Percentiles rank a stretch among this genome's conserved stretches.
Conservation (phyloP, 2,113 vertebrate genomes). For the Cinclus mexicanus region DNA sequence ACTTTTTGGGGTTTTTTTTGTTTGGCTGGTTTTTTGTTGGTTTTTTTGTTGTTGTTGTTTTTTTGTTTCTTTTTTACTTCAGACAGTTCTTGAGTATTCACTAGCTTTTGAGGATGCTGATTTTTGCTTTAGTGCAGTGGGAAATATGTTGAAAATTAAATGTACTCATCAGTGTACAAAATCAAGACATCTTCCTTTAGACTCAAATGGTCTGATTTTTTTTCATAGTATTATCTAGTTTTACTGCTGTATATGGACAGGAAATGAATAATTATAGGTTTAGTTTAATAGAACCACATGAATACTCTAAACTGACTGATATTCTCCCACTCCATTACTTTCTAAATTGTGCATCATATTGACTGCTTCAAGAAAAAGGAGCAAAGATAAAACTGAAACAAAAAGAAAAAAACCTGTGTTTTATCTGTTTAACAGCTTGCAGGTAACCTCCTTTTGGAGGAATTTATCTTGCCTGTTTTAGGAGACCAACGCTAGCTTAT, state of each 20-base stretch:
- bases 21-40: too few relatives aligned
- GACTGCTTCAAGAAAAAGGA: neutral
- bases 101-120: neutral
- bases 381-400: neutral
- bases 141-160: neutral
- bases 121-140: neutral
- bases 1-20: neutral
- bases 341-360: neutral
- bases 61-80: neutral
- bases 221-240: neutral
- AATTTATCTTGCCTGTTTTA: neutral
- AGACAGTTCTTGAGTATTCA: neutral
- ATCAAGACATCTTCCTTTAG: neutral
- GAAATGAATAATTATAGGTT: neutral
- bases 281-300: neutral
- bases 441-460: neutral
- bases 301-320: neutral
- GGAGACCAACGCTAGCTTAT: neutral
- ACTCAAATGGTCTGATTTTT: neutral
- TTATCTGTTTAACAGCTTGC: neutral
- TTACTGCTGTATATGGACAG: neutral
- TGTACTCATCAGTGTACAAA: neutral
- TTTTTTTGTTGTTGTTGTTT: too few relatives aligned
- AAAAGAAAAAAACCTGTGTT: neutral
- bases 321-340: neutral